These are phyloP conservation scores for Antrozous pallidus DNA, from an alignment of 2,797 vertebrate genomes.

Conservation along the genomic window DNA sequence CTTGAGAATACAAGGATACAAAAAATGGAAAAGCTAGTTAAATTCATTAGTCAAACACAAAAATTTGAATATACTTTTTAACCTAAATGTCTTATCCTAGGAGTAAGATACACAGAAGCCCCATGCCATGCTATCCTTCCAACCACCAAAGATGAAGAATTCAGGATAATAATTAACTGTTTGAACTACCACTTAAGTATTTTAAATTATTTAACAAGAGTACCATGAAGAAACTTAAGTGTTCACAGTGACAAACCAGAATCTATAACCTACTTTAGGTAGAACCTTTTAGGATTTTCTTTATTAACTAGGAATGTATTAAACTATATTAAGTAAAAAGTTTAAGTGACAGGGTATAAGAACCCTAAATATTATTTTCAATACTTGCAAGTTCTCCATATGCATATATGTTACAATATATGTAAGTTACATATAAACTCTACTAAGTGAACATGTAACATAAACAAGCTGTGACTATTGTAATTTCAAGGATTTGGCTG, in stretches of 20 bases:
- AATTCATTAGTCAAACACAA: conserved; percentile 11
- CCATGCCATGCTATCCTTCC: background rate
- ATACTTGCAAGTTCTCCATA: conserved; percentile 21
- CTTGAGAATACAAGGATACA: background rate
- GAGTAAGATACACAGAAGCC: background rate
- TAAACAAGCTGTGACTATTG: background rate
- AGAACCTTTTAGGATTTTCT: background rate
- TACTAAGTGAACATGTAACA: background rate
- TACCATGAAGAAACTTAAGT: background rate
- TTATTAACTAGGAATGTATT: conserved; percentile 6
- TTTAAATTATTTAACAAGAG: conserved; percentile 23
- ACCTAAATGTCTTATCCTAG: background rate
- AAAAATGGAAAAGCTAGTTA: background rate
- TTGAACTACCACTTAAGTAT: conserved; percentile 5
- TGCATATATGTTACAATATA: background rate
- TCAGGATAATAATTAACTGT: background rate
- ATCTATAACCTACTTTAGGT: background rate
- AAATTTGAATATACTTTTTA: conserved; percentile 20
- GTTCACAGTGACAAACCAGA: background rate
- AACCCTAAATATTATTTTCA: background rate
- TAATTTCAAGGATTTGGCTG: background rate
- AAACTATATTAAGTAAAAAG: background rate
- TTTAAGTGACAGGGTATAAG: conserved; percentile 3
- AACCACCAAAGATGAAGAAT: background rate
- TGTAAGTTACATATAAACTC: background rate